Evolutionary conservation across 2,113 vertebrate genomes (phyloP), one percentile per base, ranked within the genome.

Genomic region (Ascaphus truei): DNA sequence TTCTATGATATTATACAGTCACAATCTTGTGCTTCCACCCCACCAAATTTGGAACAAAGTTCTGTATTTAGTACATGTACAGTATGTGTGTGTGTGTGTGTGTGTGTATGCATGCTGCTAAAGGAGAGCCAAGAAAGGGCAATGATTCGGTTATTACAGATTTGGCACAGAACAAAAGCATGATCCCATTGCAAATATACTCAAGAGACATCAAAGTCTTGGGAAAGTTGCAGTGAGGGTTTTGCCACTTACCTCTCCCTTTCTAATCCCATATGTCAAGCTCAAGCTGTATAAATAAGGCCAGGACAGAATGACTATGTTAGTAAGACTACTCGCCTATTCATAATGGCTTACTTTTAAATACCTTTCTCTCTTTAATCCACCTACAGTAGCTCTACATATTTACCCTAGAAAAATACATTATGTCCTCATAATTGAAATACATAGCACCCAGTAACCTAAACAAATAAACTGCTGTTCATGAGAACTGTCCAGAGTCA

Each of bases 121-220:
- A 31, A 20, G 18, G 31, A 50, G 20, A 34, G n/a, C 27, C 39
- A 34, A 58, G 31, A 60, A 59, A 50, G 55, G 60, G 66, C 45
- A 69, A 69, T 71, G 60, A 61, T 61, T 71, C 45, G 45, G 12
- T 71, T 71, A 48, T 71, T 71, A 71, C 57, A 30, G 57, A 52
- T 61, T 37, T 25, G 12, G 34, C 67, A 50, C 25, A 59, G 57
- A 71, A 71, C 67, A 61, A 61, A 68, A 71, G 61, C 67, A 61
- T 37, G 37, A 37, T 43, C 43, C 43, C 43, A 22, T 41, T 37
- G 56, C 56, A 61, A 45, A 61, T 33, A 71, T 61, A 61, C 55
- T 48, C 41, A 50, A 23, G 23, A 52, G 18, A 71, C 67, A 20
- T 61, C 67, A 61, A 61, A 61, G 57, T 30, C 56, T 30, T 41